These are phyloP conservation scores for Geotrupes spiniger DNA, from an alignment of 2,888 invertebrate species.

Conservation along the genomic window DNA sequence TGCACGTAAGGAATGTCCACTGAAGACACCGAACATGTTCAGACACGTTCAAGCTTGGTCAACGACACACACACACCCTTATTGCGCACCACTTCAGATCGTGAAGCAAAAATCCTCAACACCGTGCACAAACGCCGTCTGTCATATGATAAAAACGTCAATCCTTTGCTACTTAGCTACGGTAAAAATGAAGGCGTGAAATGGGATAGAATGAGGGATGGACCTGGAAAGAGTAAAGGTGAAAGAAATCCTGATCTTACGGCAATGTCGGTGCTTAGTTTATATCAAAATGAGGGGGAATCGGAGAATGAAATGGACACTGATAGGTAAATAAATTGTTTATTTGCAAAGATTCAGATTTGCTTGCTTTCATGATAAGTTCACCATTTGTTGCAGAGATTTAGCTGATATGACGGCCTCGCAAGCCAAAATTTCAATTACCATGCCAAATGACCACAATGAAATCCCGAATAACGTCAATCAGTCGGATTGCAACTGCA, in stretches of 20 bases:
- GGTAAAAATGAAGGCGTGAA: conserved; percentile 11
- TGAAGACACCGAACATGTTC: conserved; percentile 2
- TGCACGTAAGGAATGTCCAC: conserved; percentile 7
- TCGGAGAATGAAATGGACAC: conserved; percentile 61
- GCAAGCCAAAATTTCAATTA: conserved; percentile 5
- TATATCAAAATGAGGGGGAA: conserved; percentile 57
- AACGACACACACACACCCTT: conserved; percentile 11
- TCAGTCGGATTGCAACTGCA: conserved; percentile 4
- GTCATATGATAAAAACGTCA: conserved; percentile 17
- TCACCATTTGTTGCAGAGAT: conserved; percentile 10
- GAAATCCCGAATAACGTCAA: conserved; percentile 8
- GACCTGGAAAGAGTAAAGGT: not conserved
- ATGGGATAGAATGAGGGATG: not conserved
- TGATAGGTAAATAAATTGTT: conserved; percentile 49
- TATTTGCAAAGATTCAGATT: too few relatives aligned
- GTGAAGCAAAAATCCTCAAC: conserved; percentile 9
- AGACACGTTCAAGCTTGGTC: not conserved
- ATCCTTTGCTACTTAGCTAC: conserved; percentile 16
- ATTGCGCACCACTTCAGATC: conserved; percentile 13
- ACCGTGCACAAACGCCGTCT: not conserved
- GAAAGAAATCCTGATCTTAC: conserved; percentile 35
- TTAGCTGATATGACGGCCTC: conserved; percentile 9
- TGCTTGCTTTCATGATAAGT: not conserved
- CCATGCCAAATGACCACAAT: conserved; percentile 1
- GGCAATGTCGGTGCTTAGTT: conserved; percentile 60